Evolutionary conservation across 2,888 invertebrate genomes (phyloP).

Genomic region (Epirrhoe alternata): DNA sequence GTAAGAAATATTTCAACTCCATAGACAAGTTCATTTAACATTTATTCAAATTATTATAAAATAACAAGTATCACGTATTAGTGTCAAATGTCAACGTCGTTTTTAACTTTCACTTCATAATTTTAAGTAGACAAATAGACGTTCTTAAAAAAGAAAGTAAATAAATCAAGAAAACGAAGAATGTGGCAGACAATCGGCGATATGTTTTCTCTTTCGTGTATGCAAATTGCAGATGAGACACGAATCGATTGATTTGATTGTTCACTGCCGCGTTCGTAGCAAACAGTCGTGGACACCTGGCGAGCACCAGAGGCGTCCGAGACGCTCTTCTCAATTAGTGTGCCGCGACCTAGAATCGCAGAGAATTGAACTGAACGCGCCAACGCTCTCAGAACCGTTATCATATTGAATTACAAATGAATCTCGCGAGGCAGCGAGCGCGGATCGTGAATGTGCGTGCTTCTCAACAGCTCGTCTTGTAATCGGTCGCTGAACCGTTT

Average conservation of each 20-base stretch:
- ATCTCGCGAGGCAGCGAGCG: slow-evolving; percentile 53
- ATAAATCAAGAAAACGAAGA: slow-evolving; percentile 67
- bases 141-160: slow-evolving; percentile 70
- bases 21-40: slow-evolving; percentile 30
- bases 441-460: slow-evolving; percentile 57
- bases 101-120: slow-evolving; percentile 73
- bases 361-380: slow-evolving; percentile 65
- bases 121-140: slow-evolving; percentile 67
- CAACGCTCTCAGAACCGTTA: slow-evolving; percentile 77
- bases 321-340: slow-evolving; percentile 57
- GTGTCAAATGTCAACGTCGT: slow-evolving; percentile 55
- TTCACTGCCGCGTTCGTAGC: slow-evolving; percentile 20
- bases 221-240: slow-evolving; percentile 38
- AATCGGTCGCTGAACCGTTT: slow-evolving; percentile 84
- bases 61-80: slow-evolving; percentile 57
- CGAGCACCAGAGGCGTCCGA: slow-evolving; percentile 45
- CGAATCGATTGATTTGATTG: slow-evolving; percentile 26
- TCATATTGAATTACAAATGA: slow-evolving; percentile 79
- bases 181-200: slow-evolving; percentile 52
- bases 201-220: slow-evolving; percentile 71
- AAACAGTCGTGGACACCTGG: slow-evolving; percentile 45
- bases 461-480: slow-evolving; percentile 62
- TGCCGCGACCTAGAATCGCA: slow-evolving; percentile 71
- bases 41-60: no score
- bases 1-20: slow-evolving; percentile 18